Evolutionary conservation across 1,140 invertebrate genomes (phyloP).

Genomic region (Leptinotarsa defecta): DNA sequence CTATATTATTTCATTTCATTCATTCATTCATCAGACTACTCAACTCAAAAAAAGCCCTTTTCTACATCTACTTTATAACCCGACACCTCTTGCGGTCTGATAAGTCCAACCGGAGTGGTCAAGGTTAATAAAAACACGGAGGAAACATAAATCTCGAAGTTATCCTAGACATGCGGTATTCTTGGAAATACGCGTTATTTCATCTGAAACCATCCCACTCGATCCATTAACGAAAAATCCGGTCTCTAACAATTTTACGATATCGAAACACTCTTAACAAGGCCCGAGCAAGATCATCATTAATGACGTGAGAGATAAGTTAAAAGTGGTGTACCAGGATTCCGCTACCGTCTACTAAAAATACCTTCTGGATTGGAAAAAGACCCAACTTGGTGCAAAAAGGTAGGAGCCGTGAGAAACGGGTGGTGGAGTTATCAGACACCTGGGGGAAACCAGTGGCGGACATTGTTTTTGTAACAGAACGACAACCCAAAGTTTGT

Average conservation of each 20-base stretch:
- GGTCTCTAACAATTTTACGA: slow-evolving; percentile 42
- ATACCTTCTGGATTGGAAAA: slow-evolving; percentile 22
- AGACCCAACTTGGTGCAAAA: slow-evolving; percentile 25
- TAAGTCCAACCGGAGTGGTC: slow-evolving; percentile 4
- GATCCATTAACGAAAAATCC: slow-evolving; percentile 46
- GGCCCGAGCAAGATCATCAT: slow-evolving; percentile 46
- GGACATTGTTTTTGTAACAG: background rate
- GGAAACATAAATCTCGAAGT: slow-evolving; percentile 25
- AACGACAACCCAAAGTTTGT: too few relatives aligned
- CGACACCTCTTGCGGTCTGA: background rate
- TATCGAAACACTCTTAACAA: slow-evolving; percentile 45
- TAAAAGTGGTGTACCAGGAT: slow-evolving; percentile 53
- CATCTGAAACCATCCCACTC: slow-evolving; percentile 37
- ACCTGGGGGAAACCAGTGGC: slow-evolving; percentile 25
- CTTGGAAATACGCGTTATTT: slow-evolving; percentile 39
- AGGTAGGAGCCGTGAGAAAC: slow-evolving; percentile 34
- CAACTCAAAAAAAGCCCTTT: background rate
- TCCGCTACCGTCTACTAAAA: slow-evolving; percentile 39
- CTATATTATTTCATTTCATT: background rate
- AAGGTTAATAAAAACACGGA: slow-evolving; percentile 18
- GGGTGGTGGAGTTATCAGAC: background rate
- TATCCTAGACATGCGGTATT: slow-evolving; percentile 29
- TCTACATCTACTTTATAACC: slow-evolving; percentile 11
- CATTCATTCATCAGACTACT: background rate
- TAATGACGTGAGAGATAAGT: slow-evolving; percentile 52